Conservation (phyloP, 2,797 vertebrate species). For the Eutrigla gurnardus region DNA sequence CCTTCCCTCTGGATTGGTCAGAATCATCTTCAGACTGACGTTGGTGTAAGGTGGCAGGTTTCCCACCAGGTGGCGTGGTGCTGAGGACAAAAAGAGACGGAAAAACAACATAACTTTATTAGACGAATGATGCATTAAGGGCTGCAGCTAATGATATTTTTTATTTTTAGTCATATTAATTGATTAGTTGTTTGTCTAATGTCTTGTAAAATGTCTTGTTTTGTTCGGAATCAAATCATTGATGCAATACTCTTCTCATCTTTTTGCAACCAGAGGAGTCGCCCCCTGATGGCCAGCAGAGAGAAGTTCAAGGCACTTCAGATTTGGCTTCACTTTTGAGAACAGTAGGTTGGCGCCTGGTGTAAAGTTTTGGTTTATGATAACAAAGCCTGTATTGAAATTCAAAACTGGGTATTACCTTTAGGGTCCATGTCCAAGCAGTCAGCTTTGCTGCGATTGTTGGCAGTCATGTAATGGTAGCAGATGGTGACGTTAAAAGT, state of each 20-base stretch:
- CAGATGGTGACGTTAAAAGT: slow-evolving; percentile 99
- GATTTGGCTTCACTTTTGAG: too few species aligned
- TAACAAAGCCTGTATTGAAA: neutral
- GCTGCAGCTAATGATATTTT: neutral
- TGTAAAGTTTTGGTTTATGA: too few species aligned
- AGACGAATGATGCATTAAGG: neutral
- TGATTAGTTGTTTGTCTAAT: neutral
- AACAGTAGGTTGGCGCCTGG: too few species aligned
- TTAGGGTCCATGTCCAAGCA: slow-evolving; percentile 99
- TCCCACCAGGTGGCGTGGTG: slow-evolving; percentile 94
- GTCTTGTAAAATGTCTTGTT: neutral
- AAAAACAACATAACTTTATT: neutral
- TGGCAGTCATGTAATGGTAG: slow-evolving; percentile 93
- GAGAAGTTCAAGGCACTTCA: too few species aligned
- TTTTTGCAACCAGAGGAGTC: too few species aligned
- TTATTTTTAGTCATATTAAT: neutral
- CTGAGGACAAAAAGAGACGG: slow-evolving; percentile 53
- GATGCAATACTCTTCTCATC: neutral
- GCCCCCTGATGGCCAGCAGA: too few species aligned
- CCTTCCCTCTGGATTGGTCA: slow-evolving; percentile 97
- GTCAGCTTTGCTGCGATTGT: slow-evolving; percentile 92
- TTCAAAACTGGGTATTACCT: slow-evolving; percentile 57
- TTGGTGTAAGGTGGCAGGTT: slow-evolving; percentile 97
- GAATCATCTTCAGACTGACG: slow-evolving; percentile 98
- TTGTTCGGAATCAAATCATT: neutral